Conservation (phyloP, 1,140 invertebrate species). For the Triops longicaudatus region DNA sequence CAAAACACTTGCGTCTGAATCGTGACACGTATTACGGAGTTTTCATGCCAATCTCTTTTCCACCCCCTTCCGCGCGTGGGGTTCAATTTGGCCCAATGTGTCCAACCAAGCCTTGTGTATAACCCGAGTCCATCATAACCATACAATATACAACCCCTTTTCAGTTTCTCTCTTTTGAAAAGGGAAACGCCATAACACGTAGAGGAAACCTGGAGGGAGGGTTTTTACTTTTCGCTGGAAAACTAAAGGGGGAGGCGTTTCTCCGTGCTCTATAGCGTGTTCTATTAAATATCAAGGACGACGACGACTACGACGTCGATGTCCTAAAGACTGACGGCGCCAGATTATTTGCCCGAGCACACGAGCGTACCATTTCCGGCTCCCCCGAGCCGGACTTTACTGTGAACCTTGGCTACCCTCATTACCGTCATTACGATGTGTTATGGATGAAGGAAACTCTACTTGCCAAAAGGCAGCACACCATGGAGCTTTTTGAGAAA, state of each 20-base stretch:
- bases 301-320: neutral
- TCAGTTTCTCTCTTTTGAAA: neutral
- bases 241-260: neutral
- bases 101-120: too few species aligned
- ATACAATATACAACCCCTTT: neutral
- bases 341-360: neutral
- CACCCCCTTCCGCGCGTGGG: neutral
- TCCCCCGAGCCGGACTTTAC: neutral
- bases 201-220: neutral
- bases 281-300: neutral
- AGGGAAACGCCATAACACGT: neutral
- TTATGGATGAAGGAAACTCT: neutral
- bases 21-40: neutral
- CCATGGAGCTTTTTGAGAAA: neutral
- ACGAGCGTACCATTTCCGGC: neutral
- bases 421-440: neutral
- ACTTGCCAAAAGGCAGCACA: neutral
- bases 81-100: neutral
- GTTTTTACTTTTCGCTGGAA: neutral
- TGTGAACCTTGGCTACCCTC: neutral
- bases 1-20: neutral
- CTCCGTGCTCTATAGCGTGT: neutral
- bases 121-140: neutral
- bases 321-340: neutral
- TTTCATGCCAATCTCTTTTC: neutral